These are phyloP conservation scores for Melangyna quadrimaculata DNA, from an alignment of 2,888 invertebrate species.

Conservation along the genomic window DNA sequence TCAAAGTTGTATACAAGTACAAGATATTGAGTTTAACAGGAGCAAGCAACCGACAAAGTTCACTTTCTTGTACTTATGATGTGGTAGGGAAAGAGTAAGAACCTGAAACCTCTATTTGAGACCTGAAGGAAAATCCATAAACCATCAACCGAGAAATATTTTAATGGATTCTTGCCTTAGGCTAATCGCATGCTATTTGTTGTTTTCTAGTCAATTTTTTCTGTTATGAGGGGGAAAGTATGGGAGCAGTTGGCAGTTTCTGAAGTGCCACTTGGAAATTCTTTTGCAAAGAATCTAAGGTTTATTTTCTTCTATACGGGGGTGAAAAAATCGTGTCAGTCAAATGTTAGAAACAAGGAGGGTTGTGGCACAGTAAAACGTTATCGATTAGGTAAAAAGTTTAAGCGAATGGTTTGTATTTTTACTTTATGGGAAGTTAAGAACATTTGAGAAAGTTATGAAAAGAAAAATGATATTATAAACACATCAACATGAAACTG, in stretches of 20 bases:
- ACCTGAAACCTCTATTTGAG: conserved; percentile 18
- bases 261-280: conserved; percentile 26
- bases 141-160: conserved; percentile 63
- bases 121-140: conserved; percentile 48
- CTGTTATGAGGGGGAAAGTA: not conserved
- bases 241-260: not conserved
- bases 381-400: conserved; percentile 11
- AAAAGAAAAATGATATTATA: no score
- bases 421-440: not conserved
- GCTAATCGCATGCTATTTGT: conserved; percentile 47
- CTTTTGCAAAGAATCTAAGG: not conserved
- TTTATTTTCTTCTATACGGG: not conserved
- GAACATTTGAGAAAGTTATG: not conserved
- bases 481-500: not conserved
- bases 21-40: conserved; percentile 33
- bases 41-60: conserved; percentile 15
- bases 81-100: not conserved
- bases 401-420: not conserved
- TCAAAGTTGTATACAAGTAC: conserved; percentile 7
- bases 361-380: not conserved
- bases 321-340: conserved; percentile 26
- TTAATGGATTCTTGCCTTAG: conserved; percentile 62
- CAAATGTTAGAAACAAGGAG: conserved; percentile 1
- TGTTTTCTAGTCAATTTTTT: conserved; percentile 20
- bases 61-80: not conserved